Base-by-base conservation (phyloP, 2,113 vertebrate genomes). In the Coryphaenoides rupestris region DNA sequence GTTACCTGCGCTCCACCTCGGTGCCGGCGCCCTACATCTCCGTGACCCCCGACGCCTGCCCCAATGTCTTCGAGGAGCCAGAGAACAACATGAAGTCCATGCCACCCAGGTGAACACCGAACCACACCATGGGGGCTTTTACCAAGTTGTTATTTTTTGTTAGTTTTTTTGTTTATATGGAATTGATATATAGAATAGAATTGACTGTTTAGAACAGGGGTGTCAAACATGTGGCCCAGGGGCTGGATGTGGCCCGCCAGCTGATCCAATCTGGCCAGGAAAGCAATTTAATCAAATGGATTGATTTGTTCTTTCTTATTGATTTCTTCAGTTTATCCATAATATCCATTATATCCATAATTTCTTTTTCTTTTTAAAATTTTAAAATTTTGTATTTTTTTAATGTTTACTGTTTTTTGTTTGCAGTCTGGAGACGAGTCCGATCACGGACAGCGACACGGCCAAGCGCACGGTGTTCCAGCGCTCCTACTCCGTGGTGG, bases 1-100 rank as follows among this genome's bases (percentile, higher is more conserved):
- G 95, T 63, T 99, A 98, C 61, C 84, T 99, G 57, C 95, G 96
- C 46, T 98, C 97, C 28, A 98, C 96, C 5, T 98, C 97, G 56
- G 96, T 98, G 52, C 96, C 97, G 58, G 96, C 96, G 0, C 97
- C 97, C 0, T 99, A 98, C 72, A 99, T 99, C 86, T 98, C 97
- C 0, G 96, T 99, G 69, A 99, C 97, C 55, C 97, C 97, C 14
- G 97, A 99, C 53, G 96, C 97, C 59, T 95, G 95, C 77, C 97
- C 96, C 53, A 98, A 96, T 76, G 97, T 99, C 58, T 99, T 99
- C 78, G 95, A 99, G 84, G 97, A 99, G 68, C 96, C 96, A 57
- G 96, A 98, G 74, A 98, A 92, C 83, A 99, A 99, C 86, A 97
- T 99, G 97, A 99, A 99, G 74, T 99, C 96, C 26, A 99, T 99